phyloP scores from a whole-genome alignment of 2,113 vertebrate species.

The Sinocyclocheilus grahami region DNA sequence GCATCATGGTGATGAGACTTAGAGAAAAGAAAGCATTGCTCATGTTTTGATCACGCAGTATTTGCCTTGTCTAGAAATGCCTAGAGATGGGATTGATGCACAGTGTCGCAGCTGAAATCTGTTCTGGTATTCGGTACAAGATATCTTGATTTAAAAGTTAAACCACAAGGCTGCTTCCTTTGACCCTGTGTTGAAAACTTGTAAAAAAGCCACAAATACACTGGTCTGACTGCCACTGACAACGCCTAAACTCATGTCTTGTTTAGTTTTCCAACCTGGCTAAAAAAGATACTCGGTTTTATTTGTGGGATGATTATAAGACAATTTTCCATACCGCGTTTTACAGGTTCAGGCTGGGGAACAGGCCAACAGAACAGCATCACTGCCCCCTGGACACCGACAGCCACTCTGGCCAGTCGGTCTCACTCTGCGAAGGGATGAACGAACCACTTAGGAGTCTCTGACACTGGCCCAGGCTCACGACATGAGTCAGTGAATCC shows the following conservation, averaged over 20 bases:
- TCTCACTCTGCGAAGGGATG: constrained; percentile 47
- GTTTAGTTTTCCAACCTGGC: constrained; percentile 51
- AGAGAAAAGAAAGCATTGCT: too few relatives aligned
- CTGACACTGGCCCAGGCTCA: constrained; percentile 38
- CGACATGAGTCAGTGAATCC: constrained; percentile 18
- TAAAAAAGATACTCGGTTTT: constrained; percentile 54
- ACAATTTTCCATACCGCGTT: constrained; percentile 35
- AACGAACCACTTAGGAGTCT: constrained; percentile 58
- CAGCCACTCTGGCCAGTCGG: constrained; percentile 49
- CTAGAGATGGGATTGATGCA: too few relatives aligned
- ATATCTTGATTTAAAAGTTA: too few relatives aligned
- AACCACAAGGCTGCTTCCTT: constrained; percentile 35
- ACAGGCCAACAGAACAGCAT: constrained; percentile 57
- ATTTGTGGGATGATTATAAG: constrained; percentile 58
- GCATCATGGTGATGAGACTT: too few relatives aligned
- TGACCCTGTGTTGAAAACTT: constrained; percentile 49
- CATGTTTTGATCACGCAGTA: too few relatives aligned
- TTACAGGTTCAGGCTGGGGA: constrained; percentile 63
- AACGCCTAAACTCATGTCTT: constrained; percentile 52
- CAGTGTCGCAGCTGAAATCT: too few relatives aligned
- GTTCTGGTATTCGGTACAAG: too few relatives aligned
- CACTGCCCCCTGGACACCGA: constrained; percentile 57
- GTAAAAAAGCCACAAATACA: constrained; percentile 64
- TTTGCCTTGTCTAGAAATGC: too few relatives aligned
- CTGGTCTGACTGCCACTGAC: constrained; percentile 67